These are phyloP conservation scores for Drosophila meridiana DNA, from an alignment of 2,888 invertebrate genomes.

Conservation along the genomic window DNA sequence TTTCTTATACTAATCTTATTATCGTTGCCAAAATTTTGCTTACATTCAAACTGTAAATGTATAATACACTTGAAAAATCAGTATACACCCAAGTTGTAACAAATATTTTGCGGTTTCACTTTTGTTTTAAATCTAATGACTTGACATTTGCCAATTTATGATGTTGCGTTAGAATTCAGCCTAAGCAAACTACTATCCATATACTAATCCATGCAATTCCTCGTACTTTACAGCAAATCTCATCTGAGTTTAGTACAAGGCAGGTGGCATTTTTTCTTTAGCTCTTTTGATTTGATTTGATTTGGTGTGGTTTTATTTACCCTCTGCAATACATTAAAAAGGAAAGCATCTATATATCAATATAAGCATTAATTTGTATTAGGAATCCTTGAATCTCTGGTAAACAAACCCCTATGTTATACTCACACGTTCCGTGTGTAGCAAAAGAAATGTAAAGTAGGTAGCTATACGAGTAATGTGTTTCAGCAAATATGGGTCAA, in stretches of 20 bases:
- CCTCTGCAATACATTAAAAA: not conserved
- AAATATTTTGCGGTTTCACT: conserved; percentile 16
- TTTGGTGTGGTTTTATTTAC: not conserved
- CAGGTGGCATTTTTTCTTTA: conserved; percentile 1
- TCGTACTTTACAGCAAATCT: not conserved
- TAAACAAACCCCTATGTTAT: not conserved
- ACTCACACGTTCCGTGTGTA: not conserved
- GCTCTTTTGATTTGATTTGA: not conserved
- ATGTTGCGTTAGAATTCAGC: conserved; percentile 31
- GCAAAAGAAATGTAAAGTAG: not conserved
- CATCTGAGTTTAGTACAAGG: conserved; percentile 12
- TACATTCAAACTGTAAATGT: conserved; percentile 45
- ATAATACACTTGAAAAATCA: conserved; percentile 38
- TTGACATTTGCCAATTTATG: conserved; percentile 17
- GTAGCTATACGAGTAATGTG: conserved; percentile 18
- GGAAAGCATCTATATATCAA: not conserved
- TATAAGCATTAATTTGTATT: conserved; percentile 19
- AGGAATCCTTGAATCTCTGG: not conserved
- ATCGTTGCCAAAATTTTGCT: conserved; percentile 18
- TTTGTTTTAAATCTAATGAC: not conserved
- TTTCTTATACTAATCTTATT: not conserved
- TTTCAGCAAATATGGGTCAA: not conserved
- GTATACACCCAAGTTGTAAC: conserved; percentile 15
- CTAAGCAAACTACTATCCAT: not conserved
- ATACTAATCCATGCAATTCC: conserved; percentile 5